These are phyloP conservation scores for Thaumatotibia leucotreta DNA, from an alignment of 1,140 invertebrate genomes.

Conservation along the genomic window DNA sequence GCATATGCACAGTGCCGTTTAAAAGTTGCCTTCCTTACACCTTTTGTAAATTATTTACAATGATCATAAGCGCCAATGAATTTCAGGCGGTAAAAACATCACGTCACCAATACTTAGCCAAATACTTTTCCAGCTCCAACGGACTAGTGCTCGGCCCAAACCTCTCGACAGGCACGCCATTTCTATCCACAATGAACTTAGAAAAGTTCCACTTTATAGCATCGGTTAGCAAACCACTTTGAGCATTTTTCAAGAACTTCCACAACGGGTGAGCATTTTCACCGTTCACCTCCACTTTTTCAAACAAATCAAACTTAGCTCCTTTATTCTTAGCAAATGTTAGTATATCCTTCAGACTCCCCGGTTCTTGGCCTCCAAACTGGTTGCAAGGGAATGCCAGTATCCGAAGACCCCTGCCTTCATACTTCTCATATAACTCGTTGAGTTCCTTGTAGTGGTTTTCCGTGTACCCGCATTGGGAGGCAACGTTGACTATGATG, in stretches of 20 bases:
- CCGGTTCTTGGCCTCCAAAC: slow-evolving; percentile 91
- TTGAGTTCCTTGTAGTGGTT: slow-evolving; percentile 88
- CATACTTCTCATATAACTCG: slow-evolving; percentile 84
- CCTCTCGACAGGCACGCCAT: slow-evolving; percentile 90
- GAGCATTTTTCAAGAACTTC: slow-evolving; percentile 80
- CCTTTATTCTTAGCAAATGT: slow-evolving; percentile 83
- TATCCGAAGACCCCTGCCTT: slow-evolving; percentile 81
- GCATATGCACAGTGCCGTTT: too few species aligned
- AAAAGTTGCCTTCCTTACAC: too few species aligned
- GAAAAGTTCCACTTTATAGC: slow-evolving; percentile 98
- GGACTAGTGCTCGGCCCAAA: slow-evolving; percentile 88
- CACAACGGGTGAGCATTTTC: slow-evolving; percentile 90
- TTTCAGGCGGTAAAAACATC: not conserved
- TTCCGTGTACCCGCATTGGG: slow-evolving; percentile 89
- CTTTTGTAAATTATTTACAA: too few species aligned
- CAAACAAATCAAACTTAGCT: slow-evolving; percentile 88
- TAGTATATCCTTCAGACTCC: slow-evolving; percentile 84
- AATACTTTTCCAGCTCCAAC: slow-evolving; percentile 44
- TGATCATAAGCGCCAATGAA: too few species aligned
- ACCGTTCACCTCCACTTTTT: slow-evolving; percentile 92
- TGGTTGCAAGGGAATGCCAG: slow-evolving; percentile 96
- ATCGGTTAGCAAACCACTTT: slow-evolving; percentile 83
- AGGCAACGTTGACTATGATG: slow-evolving; percentile 93
- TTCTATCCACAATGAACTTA: slow-evolving; percentile 94
- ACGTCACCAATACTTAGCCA: slow-evolving; percentile 53